phyloP scores from a whole-genome alignment of 2,797 vertebrate genomes.

The Lepidocolaptes lacrymiger region DNA sequence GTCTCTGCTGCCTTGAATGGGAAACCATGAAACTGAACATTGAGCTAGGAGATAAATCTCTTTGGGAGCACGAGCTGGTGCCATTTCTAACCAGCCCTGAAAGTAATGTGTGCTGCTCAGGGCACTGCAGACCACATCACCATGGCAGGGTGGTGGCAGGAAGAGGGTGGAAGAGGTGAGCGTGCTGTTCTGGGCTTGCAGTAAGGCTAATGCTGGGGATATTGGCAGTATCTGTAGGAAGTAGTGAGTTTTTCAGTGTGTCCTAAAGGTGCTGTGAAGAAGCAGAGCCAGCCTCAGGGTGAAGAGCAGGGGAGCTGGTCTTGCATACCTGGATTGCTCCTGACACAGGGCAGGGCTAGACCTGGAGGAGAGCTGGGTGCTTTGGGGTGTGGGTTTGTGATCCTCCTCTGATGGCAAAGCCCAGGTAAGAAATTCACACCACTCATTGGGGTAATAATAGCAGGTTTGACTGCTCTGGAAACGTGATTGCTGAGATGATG shows the following conservation, averaged over 20 bases:
- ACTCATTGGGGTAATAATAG: background rate
- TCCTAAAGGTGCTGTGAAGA: background rate
- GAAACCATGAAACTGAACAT: background rate
- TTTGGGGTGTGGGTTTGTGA: background rate
- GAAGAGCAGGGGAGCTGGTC: background rate
- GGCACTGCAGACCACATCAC: background rate
- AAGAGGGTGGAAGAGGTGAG: background rate
- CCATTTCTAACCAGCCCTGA: background rate
- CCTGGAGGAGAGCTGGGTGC: background rate
- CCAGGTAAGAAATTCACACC: background rate
- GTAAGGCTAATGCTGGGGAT: background rate
- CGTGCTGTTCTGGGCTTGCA: background rate
- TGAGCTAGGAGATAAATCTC: slow-evolving; percentile 21
- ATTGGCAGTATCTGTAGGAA: background rate
- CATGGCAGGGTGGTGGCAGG: background rate
- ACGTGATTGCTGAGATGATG: background rate
- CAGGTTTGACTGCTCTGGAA: background rate
- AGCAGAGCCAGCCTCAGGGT: background rate
- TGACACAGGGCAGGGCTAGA: background rate
- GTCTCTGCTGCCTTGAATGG: background rate
- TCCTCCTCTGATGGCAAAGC: background rate
- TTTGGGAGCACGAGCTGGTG: background rate
- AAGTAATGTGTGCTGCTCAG: background rate
- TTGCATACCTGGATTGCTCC: background rate
- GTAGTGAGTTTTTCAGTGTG: background rate